Evolutionary conservation across 2,797 vertebrate species (phyloP).

Genomic region (Gobio occitaniae): DNA sequence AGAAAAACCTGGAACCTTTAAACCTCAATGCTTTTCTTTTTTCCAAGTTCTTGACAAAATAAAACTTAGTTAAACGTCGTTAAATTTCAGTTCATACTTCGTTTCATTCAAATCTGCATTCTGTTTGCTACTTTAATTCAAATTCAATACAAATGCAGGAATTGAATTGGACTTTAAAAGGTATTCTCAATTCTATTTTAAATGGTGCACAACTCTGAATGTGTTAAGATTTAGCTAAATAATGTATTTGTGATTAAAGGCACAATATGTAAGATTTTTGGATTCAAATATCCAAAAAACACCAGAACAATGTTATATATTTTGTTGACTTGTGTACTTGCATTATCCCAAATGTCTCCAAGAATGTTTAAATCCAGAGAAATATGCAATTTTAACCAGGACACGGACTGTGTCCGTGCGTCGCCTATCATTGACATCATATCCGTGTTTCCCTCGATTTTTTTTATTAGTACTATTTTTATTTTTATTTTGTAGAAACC

Average conservation of each 20-base stretch:
- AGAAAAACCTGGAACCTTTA: neutral
- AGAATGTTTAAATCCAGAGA: no score
- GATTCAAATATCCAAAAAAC: no score
- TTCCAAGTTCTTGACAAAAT: neutral
- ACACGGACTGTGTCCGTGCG: no score
- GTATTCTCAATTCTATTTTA: neutral
- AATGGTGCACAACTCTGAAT: neutral
- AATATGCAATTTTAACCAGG: no score
- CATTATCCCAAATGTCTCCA: no score
- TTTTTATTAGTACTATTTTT: no score
- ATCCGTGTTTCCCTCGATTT: no score
- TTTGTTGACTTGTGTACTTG: no score
- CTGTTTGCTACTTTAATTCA: neutral
- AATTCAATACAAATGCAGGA: neutral
- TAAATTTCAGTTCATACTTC: neutral
- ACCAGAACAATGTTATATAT: no score
- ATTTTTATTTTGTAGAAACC: no score
- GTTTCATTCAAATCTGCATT: neutral
- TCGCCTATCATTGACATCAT: no score
- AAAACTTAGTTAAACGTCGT: neutral
- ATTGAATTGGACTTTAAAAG: neutral
- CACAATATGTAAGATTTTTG: no score
- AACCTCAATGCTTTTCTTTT: neutral
- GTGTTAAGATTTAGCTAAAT: neutral
- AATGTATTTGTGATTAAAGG: neutral